These are phyloP conservation scores for Axinella damicornis DNA, from an alignment of 37 sponge, comb jelly and placozoan genomes.

Conservation along the genomic window DNA sequence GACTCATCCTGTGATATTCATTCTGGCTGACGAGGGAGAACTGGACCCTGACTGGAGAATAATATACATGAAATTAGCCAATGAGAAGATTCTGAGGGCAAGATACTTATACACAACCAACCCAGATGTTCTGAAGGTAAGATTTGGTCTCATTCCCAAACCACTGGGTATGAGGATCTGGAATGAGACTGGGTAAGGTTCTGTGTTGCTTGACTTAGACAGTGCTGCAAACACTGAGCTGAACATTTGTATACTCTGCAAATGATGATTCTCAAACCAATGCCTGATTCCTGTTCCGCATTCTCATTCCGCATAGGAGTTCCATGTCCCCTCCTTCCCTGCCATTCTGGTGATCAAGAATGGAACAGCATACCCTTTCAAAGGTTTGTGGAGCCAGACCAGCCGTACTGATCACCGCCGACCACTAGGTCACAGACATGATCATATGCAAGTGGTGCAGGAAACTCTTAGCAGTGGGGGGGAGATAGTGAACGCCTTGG, in stretches of 20 bases:
- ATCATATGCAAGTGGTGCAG: too few species aligned
- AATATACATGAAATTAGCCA: conserved; percentile 23
- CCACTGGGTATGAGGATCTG: too few species aligned
- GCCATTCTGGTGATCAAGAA: conserved; percentile 56
- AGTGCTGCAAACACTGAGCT: background rate
- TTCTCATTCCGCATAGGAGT: conserved; percentile 18
- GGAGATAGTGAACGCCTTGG: too few species aligned
- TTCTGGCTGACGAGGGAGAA: conserved; percentile 42
- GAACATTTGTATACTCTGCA: too few species aligned
- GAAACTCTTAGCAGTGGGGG: too few species aligned
- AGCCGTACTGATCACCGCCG: too few species aligned
- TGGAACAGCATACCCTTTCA: conserved; percentile 17
- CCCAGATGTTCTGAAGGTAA: conserved; percentile 40
- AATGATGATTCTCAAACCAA: too few species aligned
- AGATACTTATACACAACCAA: conserved; percentile 49
- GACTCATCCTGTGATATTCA: conserved; percentile 50
- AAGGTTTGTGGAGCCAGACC: conserved; percentile 20
- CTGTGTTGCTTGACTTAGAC: too few species aligned
- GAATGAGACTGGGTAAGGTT: too few species aligned
- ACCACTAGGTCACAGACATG: too few species aligned
- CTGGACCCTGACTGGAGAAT: conserved; percentile 53
- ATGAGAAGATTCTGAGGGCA: conserved; percentile 34
- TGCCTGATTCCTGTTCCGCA: too few species aligned
- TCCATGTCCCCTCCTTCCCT: conserved; percentile 25
- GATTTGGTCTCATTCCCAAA: background rate